Conservation (phyloP, 2,113 vertebrate genomes). For the Uria lomvia region DNA sequence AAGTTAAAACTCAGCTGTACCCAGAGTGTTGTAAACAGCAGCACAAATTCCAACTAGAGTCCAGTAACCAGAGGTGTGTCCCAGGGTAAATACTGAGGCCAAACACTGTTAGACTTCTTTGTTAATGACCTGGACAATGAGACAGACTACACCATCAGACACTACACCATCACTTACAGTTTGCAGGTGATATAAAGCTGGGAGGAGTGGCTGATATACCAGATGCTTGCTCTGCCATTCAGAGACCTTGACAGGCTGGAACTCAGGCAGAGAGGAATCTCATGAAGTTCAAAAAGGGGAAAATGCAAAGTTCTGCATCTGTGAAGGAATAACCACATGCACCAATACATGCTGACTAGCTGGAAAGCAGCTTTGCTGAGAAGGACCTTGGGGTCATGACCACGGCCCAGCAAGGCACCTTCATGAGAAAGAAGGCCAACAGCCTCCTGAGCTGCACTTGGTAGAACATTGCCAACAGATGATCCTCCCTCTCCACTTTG, state of each 20-base stretch:
- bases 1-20: background rate
- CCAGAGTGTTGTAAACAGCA: background rate
- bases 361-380: background rate
- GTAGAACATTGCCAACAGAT: background rate
- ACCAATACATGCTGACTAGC: background rate
- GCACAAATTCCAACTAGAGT: background rate
- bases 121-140: background rate
- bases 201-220: background rate
- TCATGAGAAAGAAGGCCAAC: background rate
- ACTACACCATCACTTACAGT: background rate
- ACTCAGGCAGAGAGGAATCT: background rate
- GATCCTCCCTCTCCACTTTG: background rate
- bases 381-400: background rate
- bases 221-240: background rate
- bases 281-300: background rate
- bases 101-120: background rate
- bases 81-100: background rate
- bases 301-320: background rate
- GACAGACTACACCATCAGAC: background rate
- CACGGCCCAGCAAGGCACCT: accelerated
- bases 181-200: background rate
- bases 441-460: background rate
- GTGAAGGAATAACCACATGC: background rate
- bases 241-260: background rate
- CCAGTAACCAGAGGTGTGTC: background rate